phyloP scores from a whole-genome alignment of 2,797 vertebrate genomes.

The Artibeus lituratus region DNA sequence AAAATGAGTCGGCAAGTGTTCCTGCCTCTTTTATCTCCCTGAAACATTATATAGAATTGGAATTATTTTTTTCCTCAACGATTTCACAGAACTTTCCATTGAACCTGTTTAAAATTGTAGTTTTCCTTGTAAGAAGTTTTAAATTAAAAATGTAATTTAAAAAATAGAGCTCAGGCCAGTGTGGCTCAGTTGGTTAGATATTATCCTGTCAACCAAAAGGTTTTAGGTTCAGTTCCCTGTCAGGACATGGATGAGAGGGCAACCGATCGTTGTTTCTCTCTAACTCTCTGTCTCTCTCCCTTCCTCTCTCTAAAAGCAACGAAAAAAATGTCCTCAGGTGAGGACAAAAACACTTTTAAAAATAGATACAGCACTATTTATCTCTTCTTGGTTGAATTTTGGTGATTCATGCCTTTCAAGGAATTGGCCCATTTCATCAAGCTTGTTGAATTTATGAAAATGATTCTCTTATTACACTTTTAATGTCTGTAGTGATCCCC shows the following conservation, averaged over 20 bases:
- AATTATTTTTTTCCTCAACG: neutral
- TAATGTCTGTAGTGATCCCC: neutral
- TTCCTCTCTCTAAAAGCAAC: too few species aligned
- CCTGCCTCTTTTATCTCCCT: neutral
- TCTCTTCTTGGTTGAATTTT: neutral
- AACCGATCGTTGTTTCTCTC: too few species aligned
- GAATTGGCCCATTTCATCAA: neutral
- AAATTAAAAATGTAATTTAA: neutral
- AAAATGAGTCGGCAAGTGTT: neutral
- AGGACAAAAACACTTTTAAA: too few species aligned
- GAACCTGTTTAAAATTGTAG: neutral
- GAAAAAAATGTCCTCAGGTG: too few species aligned
- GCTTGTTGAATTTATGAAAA: neutral
- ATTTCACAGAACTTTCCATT: neutral
- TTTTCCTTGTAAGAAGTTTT: neutral
- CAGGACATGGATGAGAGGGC: too few species aligned
- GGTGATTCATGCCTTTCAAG: neutral
- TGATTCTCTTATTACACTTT: neutral
- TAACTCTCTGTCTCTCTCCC: too few species aligned
- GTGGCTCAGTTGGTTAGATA: too few species aligned
- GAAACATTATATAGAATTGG: neutral
- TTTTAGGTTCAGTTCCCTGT: too few species aligned
- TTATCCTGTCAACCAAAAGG: too few species aligned
- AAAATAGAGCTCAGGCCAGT: neutral
- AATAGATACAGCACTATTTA: neutral